A percentile compares a stretch with the other conserved stretches of the same genome.
Conservation (phyloP, 2,888 invertebrate species). For the Arrhopalites spinosus region DNA sequence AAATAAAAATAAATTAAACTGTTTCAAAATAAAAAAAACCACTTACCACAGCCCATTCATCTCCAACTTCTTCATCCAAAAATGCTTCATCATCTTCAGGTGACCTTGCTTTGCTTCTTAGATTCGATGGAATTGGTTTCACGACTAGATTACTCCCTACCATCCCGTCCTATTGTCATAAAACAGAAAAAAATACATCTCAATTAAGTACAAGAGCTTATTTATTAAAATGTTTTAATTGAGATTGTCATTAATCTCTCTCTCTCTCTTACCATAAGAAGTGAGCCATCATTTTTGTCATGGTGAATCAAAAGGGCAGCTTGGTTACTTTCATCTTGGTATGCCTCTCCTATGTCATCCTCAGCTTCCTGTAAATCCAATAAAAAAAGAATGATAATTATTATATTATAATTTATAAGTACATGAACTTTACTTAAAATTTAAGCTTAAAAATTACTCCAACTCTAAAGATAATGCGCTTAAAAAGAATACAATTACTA, state of each 20-base stretch:
- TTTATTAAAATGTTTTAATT: background rate
- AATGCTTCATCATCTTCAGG: slow-evolving; percentile 71
- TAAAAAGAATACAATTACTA: no score
- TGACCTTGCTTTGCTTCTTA: slow-evolving; percentile 59
- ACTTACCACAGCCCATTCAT: slow-evolving; percentile 56
- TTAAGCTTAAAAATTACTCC: no score
- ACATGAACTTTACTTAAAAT: no score
- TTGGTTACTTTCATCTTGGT: slow-evolving; percentile 83
- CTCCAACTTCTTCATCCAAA: slow-evolving; percentile 64
- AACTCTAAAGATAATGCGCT: no score
- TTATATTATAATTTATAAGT: no score
- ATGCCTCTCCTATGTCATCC: slow-evolving; percentile 80
- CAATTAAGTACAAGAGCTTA: background rate
- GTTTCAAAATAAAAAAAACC: no score
- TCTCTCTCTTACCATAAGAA: slow-evolving; percentile 73
- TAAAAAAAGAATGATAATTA: slow-evolving; percentile 22
- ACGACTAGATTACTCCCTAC: slow-evolving; percentile 88
- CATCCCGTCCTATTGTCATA: slow-evolving; percentile 77
- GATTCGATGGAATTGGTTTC: slow-evolving; percentile 78
- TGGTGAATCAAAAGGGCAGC: slow-evolving; percentile 84
- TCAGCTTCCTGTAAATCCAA: slow-evolving; percentile 66
- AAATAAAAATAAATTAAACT: no score
- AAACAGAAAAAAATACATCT: background rate
- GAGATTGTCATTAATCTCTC: background rate
- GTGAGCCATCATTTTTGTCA: slow-evolving; percentile 76